Base-by-base conservation (phyloP, 1,140 invertebrate species). In the Drosophila nikananu region DNA sequence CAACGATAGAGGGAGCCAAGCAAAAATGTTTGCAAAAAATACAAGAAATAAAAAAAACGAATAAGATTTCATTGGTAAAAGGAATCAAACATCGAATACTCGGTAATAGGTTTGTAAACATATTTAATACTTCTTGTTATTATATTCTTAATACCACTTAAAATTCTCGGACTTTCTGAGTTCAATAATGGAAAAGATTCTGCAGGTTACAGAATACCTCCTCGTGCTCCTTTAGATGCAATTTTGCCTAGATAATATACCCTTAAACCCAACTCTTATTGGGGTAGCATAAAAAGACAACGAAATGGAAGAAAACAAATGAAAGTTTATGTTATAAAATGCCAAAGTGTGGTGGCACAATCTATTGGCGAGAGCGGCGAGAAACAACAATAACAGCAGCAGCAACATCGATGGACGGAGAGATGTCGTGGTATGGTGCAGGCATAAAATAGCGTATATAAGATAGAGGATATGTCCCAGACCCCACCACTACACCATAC, bases 271-370 rank as follows among this genome's bases (percentile, higher is more conserved):
- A 35, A 35, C 19, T 55, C 52, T 4, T 17, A 5, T 55, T 27
- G 8, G 19, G 52, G 32, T 37, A 55, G 52, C 52, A 57, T 32
- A 58, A 62, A 51, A 46, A 63, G 23, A 74, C 35, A 30, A 46
- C 57, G 54, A 83, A 80, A 74, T 67, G 81, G 74, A 80, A 79
- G 79, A 82, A 89, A 90, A 82, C 81, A 89, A 89, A 89, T 89
- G 86, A 89, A 89, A 89, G 81, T 89, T 89, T 89, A 89, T 90
- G 86, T 90, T 89, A 89, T 89, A 89, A 89, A 89, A 90, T 90
- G 86, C 70, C 86, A 90, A 84, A 89, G 86, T 90, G 84, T 81
- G 81, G 81, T 83, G 72, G 75, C 72, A 81, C 78, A 89, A 89
- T 90, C 86, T 89, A 90, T 90, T 84, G 83, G 73, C 77, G 73